These are phyloP conservation scores for Synanthedon vespiformis DNA, from an alignment of 2,888 invertebrate species.

Conservation along the genomic window DNA sequence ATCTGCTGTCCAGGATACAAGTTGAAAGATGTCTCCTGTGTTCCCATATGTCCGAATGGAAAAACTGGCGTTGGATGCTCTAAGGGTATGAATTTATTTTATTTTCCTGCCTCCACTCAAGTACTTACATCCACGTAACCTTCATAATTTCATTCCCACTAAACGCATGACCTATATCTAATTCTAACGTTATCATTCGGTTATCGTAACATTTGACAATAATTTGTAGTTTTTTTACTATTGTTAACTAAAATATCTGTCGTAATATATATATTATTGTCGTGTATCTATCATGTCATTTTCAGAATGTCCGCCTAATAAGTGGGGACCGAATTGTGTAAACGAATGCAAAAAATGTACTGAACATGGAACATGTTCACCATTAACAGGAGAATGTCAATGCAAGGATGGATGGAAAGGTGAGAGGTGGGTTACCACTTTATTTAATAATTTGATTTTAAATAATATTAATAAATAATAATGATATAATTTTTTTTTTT, in stretches of 20 bases:
- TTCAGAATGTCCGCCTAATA: slow-evolving; percentile 75
- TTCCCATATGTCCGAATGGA: slow-evolving; percentile 73
- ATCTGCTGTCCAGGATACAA: slow-evolving; percentile 83
- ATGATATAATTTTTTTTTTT: no score
- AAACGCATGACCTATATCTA: not conserved
- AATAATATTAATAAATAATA: not conserved
- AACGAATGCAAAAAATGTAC: slow-evolving; percentile 73
- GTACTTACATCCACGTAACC: no score
- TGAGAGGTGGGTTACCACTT: slow-evolving; percentile 70
- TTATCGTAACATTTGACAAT: no score
- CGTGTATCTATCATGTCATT: not conserved
- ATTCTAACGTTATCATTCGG: no score
- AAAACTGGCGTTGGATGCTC: slow-evolving; percentile 73
- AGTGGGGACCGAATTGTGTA: slow-evolving; percentile 82
- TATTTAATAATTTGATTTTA: not conserved
- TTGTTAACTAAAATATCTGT: no score
- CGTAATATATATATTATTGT: not conserved
- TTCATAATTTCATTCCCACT: not conserved
- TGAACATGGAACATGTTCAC: slow-evolving; percentile 73
- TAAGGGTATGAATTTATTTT: slow-evolving; percentile 46
- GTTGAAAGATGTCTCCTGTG: slow-evolving; percentile 73
- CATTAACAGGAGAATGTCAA: slow-evolving; percentile 73
- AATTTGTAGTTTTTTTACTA: no score
- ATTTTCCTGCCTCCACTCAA: no score
- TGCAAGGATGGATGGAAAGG: slow-evolving; percentile 79